A percentile compares a stretch with the other conserved stretches of the same genome.
These are phyloP conservation scores for Trachelipus rathkii DNA, from an alignment of 1,140 invertebrate species.

Conservation along the genomic window DNA sequence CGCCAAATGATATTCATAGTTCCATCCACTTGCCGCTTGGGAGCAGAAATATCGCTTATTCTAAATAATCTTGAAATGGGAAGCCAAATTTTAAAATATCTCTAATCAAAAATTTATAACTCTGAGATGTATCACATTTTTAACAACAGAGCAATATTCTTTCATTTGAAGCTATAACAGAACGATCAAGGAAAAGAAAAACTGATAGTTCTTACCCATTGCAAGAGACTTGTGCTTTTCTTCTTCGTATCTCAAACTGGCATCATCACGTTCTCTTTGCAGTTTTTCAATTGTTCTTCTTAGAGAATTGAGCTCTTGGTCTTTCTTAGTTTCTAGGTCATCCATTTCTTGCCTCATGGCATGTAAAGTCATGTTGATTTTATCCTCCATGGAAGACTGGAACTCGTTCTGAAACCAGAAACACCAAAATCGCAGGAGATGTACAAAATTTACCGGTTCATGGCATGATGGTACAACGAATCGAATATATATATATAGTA, in stretches of 20 bases:
- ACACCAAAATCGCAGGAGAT: neutral
- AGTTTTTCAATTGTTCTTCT: slow-evolving; percentile 40
- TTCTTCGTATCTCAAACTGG: slow-evolving; percentile 39
- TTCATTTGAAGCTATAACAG: neutral
- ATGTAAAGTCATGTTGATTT: slow-evolving; percentile 34
- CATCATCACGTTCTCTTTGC: slow-evolving; percentile 39
- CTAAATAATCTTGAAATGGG: too few species aligned
- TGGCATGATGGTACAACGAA: too few species aligned
- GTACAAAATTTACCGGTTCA: too few species aligned
- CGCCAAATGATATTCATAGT: too few species aligned
- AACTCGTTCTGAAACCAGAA: slow-evolving; percentile 29
- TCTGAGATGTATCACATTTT: too few species aligned
- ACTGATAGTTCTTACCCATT: slow-evolving; percentile 30
- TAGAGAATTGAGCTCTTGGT: slow-evolving; percentile 35
- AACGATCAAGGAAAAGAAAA: neutral
- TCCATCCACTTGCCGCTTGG: too few species aligned
- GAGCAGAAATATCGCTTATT: too few species aligned
- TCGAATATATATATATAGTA: too few species aligned
- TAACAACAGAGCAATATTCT: too few species aligned
- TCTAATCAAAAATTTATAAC: too few species aligned
- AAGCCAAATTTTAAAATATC: too few species aligned
- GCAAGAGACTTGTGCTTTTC: slow-evolving; percentile 43
- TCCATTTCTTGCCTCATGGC: slow-evolving; percentile 38
- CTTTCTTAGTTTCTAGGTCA: slow-evolving; percentile 35
- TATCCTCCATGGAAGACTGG: slow-evolving; percentile 34